phyloP scores from a whole-genome alignment of 92 coral and sea anemone genomes.

The Porites evermanni region DNA sequence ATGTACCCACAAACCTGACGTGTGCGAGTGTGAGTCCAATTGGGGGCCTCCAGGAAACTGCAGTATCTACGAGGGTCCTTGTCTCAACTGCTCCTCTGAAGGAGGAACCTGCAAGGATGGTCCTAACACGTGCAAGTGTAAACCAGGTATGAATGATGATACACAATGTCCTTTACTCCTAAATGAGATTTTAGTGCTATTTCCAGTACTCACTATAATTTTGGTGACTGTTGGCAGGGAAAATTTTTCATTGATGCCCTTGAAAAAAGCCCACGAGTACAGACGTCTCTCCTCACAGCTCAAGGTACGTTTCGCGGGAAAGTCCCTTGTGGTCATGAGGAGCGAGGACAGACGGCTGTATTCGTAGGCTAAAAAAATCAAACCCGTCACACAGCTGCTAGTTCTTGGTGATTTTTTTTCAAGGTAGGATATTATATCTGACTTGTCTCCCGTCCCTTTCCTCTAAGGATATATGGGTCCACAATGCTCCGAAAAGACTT shows the following conservation, averaged over 20 bases:
- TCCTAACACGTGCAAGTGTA: conserved; percentile 88
- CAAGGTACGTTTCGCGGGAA: no score
- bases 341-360: no score
- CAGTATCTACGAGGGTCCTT: conserved; percentile 68
- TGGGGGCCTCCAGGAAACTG: conserved; percentile 78
- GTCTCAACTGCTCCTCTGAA: conserved; percentile 76
- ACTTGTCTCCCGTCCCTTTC: neutral
- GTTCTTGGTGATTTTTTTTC: neutral
- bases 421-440: neutral
- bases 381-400: neutral
- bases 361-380: no score
- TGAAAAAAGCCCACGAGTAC: no score
- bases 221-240: no score
- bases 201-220: no score
- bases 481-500: conserved; percentile 74
- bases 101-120: conserved; percentile 88
- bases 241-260: no score
- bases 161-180: no score
- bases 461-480: conserved; percentile 80
- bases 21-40: conserved; percentile 77
- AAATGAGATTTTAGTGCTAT: no score
- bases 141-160: conserved; percentile 54
- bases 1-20: conserved; percentile 65
- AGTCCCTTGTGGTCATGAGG: no score
- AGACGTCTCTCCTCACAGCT: no score